Base-by-base conservation (phyloP, 2,888 invertebrate species). In the Chymomyza procnemis region DNA sequence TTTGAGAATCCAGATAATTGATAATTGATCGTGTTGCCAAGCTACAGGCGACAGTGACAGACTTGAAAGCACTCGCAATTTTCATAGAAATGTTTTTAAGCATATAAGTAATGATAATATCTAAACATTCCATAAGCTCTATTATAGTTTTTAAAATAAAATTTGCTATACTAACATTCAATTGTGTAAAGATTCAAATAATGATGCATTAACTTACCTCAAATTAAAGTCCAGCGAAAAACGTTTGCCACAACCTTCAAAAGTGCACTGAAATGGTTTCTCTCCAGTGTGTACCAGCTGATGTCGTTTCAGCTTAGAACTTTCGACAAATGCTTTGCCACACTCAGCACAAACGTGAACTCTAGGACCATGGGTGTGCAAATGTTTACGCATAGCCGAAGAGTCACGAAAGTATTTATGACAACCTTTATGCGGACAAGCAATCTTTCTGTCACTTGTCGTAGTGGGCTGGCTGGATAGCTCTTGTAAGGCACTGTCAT, bases 301-400 rank as follows among this genome's bases (percentile, higher is more conserved):
- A 91, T 99, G 99, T 69, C 99, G 93, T 91, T 99, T 99, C 76
- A 99, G 92, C 91, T 99, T 99, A 1, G 98, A 98, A 90, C 97
- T 97, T 90, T 99, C 99, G 16, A 99, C 99, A 91, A 99, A 99
- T 1, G 99, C 98, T 90, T 99, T 99, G 79, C 99, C 99, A 91
- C 99, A 99, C 89, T 99, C 99, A 0, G 98, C 98, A 90, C 99
- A 99, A 0, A 99, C 98, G 87, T 99, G 99, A 0, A 98, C 98
- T 2, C 99, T 92, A 0, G 99, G 99, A 0, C 99, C 99, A 90
- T 99, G 99, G 61, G 99, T 99, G 91, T 99, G 98, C 54, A 99
- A 92, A 90, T 99, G 99, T 90, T 99, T 99, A 64, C 98, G 93
- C 98, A 99, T 98, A 4, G 98, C 98, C 0, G 98, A 97, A 91